These are phyloP conservation scores for Apogon talboti DNA, from an alignment of 2,797 vertebrate species.

Conservation along the genomic window DNA sequence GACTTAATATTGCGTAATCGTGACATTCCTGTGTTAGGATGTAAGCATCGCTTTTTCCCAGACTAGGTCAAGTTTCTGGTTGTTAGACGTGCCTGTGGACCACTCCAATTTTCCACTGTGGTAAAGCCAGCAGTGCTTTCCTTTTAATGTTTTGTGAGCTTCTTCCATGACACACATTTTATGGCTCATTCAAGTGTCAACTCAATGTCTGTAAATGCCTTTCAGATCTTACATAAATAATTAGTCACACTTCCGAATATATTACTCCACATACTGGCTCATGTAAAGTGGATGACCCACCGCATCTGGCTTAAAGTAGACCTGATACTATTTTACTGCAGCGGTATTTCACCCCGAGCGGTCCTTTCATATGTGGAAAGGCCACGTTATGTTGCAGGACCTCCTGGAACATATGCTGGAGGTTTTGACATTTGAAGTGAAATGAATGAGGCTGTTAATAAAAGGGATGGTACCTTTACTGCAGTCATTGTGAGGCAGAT, in stretches of 20 bases:
- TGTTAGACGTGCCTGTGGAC: constrained; percentile 32
- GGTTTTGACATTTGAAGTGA: constrained; percentile 29
- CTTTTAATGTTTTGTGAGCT: constrained; percentile 38
- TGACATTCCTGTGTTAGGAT: constrained; percentile 40
- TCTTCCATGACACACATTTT: constrained; percentile 44
- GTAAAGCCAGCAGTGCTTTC: constrained; percentile 43
- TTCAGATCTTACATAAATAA: constrained; percentile 37
- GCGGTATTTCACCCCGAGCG: constrained; percentile 2
- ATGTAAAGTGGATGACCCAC: constrained; percentile 14
- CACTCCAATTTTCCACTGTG: constrained; percentile 56
- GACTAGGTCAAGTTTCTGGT: constrained; percentile 59
- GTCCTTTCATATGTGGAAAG: constrained; percentile 14
- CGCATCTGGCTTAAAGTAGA: constrained; percentile 4
- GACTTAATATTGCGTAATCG: constrained; percentile 43
- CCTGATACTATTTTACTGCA: constrained; percentile 10
- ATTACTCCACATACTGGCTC: constrained; percentile 12
- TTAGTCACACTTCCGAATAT: constrained; percentile 32
- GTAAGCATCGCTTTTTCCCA: constrained; percentile 58
- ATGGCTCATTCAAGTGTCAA: constrained; percentile 36
- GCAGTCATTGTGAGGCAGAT: constrained; percentile 20
- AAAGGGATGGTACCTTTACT: constrained; percentile 29
- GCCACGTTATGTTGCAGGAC: not conserved
- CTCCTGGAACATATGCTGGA: constrained; percentile 14
- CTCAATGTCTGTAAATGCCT: constrained; percentile 30
- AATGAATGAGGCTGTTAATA: constrained; percentile 23